Evolutionary conservation across 1,140 invertebrate genomes (phyloP).

Genomic region (Fopius arisanus): DNA sequence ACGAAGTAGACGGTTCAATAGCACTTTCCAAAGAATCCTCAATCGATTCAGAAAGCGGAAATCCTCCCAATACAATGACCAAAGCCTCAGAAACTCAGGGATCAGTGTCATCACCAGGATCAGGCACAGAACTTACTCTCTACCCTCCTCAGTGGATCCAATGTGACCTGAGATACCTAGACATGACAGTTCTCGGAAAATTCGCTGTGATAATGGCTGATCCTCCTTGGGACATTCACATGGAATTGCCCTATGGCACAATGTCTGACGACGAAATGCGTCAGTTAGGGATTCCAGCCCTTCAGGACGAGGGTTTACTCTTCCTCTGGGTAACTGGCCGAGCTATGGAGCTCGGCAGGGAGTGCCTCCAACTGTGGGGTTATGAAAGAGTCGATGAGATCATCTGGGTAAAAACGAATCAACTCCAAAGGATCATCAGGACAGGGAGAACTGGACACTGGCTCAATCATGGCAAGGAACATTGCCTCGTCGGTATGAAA

Average conservation of each 20-base stretch:
- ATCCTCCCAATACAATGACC: constrained; percentile 17
- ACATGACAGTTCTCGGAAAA: constrained; percentile 94
- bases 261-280: constrained; percentile 99
- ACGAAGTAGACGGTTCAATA: constrained; percentile 82
- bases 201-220: constrained; percentile 95
- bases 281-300: constrained; percentile 80
- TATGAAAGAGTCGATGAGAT: constrained; percentile 97
- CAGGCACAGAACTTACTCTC: constrained; percentile 66
- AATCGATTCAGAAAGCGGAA: constrained; percentile 41
- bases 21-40: constrained; percentile 60
- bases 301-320: constrained; percentile 91
- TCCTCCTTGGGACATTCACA: constrained; percentile 98
- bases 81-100: constrained; percentile 25
- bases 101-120: constrained; percentile 25
- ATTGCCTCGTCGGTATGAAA: constrained; percentile 96
- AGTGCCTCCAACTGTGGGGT: constrained; percentile 92
- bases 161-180: constrained; percentile 93
- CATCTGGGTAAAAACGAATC: constrained; percentile 99
- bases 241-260: constrained; percentile 98
- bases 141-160: constrained; percentile 96
- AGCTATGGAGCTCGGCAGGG: constrained; percentile 95
- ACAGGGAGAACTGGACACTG: constrained; percentile 97
- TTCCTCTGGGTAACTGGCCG: constrained; percentile 98
- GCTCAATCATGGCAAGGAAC: constrained; percentile 99
- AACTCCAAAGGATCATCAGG: constrained; percentile 94